Base-by-base conservation (phyloP, 2,797 vertebrate species). In the Triplophysa bombifrons region DNA sequence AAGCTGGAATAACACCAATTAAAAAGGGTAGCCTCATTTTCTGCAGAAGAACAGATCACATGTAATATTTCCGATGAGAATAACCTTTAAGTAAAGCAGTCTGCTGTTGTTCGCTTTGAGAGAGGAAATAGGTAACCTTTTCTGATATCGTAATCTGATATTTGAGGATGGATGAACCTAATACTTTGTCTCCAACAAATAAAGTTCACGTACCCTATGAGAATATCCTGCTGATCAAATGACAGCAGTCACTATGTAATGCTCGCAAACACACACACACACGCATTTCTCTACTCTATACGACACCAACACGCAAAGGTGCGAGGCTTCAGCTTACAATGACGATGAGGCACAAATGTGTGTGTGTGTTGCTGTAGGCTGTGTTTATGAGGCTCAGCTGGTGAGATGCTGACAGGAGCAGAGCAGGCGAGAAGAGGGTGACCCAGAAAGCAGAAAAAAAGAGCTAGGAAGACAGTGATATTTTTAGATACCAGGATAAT, bases 401-500 rank as follows among this genome's bases (percentile, higher is more conserved):
- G 86, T 90, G 82, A 83, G 87, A 88, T 87, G 87, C 89, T 82
- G 87, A 88, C 86, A 86, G 87, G 85, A 82, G 80, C 73, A 80
- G 82, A 82, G 83, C 84, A 88, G 76, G 79, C 70, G 67, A 83
- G 81, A 89, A 91, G 72, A 82, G 78, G 89, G 87, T 94, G 91
- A 94, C 91, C 92, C 92, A 93, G 92, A 93, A 93, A 84, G 73
- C 19, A 69, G 66, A 77, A 82, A 80, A 27, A 90, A 86, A 90
- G 76, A 86, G 83, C 83, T 86, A 86, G 77, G 81, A 84, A 89
- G 86, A 88, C 79, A 86, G 82, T 84, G 90, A 89, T 93, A 93
- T 93, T 92, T 93, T 91, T 92, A 93, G 92, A 92, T 90, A 89
- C 78, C 83, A 90, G 89, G 87, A 90, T 92, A 91, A 92, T 88